phyloP scores from a whole-genome alignment of 2,113 vertebrate genomes.

The Megaceryle maxima region DNA sequence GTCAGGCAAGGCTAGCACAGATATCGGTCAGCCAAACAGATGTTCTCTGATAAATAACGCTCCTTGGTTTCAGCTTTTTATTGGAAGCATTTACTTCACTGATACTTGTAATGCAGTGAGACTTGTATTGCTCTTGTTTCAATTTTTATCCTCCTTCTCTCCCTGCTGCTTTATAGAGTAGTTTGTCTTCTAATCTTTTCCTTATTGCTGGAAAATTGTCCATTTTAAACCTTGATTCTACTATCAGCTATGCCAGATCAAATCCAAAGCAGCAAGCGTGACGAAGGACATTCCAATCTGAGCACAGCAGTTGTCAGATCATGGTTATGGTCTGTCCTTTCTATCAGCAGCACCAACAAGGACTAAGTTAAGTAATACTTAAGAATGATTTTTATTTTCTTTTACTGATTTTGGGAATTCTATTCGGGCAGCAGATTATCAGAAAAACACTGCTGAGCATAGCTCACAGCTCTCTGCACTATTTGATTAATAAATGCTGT shows the following conservation, averaged over 20 bases:
- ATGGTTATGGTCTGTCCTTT: neutral
- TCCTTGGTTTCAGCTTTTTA: neutral
- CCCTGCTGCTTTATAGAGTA: neutral
- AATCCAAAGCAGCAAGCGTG: neutral
- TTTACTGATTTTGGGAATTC: neutral
- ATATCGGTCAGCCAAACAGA: neutral
- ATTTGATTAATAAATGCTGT: neutral
- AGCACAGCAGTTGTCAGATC: neutral
- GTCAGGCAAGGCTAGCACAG: neutral
- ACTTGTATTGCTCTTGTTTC: neutral
- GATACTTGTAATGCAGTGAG: neutral
- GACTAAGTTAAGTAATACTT: neutral
- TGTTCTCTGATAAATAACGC: slow-evolving; percentile 12
- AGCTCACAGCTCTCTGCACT: neutral
- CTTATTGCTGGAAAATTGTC: slow-evolving; percentile 29
- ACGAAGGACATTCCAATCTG: neutral
- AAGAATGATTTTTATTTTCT: neutral
- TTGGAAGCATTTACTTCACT: neutral
- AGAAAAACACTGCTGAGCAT: neutral
- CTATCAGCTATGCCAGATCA: neutral
- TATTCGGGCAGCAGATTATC: neutral
- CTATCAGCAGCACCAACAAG: neutral
- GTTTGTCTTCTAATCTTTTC: slow-evolving; percentile 7
- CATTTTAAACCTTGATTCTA: neutral
- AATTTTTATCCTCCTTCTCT: neutral